Percentiles rank a stretch among this genome's conserved stretches.
Conservation (phyloP, 2,888 invertebrate genomes). For the Asteroscopus sphinx region DNA sequence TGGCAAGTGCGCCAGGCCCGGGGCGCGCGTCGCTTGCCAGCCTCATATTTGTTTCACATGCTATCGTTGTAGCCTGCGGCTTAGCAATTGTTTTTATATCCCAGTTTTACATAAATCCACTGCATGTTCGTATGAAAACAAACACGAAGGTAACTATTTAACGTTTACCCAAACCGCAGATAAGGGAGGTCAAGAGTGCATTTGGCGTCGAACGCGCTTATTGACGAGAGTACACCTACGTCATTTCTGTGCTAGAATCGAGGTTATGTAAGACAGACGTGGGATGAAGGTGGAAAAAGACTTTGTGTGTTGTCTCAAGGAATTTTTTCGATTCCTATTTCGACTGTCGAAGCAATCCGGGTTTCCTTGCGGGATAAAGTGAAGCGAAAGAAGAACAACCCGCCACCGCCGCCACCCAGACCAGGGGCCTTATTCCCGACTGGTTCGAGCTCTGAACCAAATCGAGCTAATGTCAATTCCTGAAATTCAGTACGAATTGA, state of each 20-base stretch:
- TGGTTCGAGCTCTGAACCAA: too few relatives aligned
- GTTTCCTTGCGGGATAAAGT: slow-evolving; percentile 57
- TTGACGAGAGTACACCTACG: slow-evolving; percentile 47
- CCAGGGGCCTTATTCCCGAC: slow-evolving; percentile 49
- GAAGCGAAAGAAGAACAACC: slow-evolving; percentile 49
- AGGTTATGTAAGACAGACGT: slow-evolving; percentile 67
- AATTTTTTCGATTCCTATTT: slow-evolving; percentile 83
- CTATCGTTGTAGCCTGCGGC: slow-evolving; percentile 73
- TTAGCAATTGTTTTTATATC: slow-evolving; percentile 82
- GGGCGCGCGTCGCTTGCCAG: slow-evolving; percentile 77
- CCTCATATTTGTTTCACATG: slow-evolving; percentile 78
- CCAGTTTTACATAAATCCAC: slow-evolving; percentile 51
- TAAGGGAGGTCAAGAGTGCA: slow-evolving; percentile 65
- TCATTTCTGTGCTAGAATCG: slow-evolving; percentile 41
- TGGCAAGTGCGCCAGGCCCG: slow-evolving; percentile 81
- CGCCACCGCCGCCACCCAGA: slow-evolving; percentile 41
- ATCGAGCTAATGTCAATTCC: too few relatives aligned
- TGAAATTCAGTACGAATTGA: too few relatives aligned
- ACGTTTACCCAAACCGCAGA: slow-evolving; percentile 44
- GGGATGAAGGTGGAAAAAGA: slow-evolving; percentile 71
- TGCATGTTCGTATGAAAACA: slow-evolving; percentile 43
- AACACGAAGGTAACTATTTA: slow-evolving; percentile 33
- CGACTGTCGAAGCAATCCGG: slow-evolving; percentile 69
- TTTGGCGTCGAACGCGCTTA: slow-evolving; percentile 42
- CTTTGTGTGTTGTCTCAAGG: slow-evolving; percentile 80